Base-by-base conservation (phyloP, 2,888 invertebrate genomes). In the Congeria kusceri region DNA sequence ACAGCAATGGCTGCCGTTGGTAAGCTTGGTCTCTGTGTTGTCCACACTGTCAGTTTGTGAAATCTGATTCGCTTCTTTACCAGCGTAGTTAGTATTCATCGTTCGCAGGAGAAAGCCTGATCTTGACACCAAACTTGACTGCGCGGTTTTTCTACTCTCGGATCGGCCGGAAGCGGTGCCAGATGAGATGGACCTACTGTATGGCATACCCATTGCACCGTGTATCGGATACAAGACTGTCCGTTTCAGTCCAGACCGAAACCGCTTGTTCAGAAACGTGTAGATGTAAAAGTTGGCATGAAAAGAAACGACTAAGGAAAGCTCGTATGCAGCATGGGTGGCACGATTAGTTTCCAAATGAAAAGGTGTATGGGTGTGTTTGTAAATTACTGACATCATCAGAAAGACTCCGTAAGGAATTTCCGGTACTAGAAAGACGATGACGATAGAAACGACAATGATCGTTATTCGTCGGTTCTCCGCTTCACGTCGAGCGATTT, bases 401-500 rank as follows among this genome's bases (percentile, higher is more conserved):
- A 77, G 71, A 57, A 67, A 77, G 3, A 67, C 29, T 9, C 67
- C 77, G 29, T 77, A 77, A 18, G 77, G 77, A 23, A 76, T 46
- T 70, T 76, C 70, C 18, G 76, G 76, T 15, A 76, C 56, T 15
- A 76, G 70, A 28, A 76, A 76, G n/a, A 76, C 65, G 13, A 76
- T 46, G 0, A 76, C 70, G 44, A 76, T 71, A 1, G 70, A 53
- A 11, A 65, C 62, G 11, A 76, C 76, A n/a, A 76, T 70, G n/a
- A 61, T 59, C 0, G 76, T 65, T 5, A 76, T 53, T 7, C 76
- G 59, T 15, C 66, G 58, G 56, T 76, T 76, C 32, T 76, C 68
- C 13, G 23, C n/a, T 1, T 47, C 68, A 2, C 68, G 59, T 28
- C 59, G 27, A 13, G 59, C 44, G n/a, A 68, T 25, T 23, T 68